phyloP scores from a whole-genome alignment of 1,140 invertebrate genomes.

The Hycleus phaleratus region DNA sequence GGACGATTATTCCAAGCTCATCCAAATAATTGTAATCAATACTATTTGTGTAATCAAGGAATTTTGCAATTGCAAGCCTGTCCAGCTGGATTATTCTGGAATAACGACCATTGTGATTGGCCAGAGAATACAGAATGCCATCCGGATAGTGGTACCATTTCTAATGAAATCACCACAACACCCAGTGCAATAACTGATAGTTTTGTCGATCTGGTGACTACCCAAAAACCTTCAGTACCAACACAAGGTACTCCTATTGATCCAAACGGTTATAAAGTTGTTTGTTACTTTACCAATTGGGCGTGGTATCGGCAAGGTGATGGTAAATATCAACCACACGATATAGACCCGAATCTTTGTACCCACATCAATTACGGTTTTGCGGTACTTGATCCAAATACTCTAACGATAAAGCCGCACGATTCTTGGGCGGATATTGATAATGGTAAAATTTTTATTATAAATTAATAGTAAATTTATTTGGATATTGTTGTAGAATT shows the following conservation, averaged over 20 bases:
- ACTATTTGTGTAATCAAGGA: constrained; percentile 71
- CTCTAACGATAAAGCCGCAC: constrained; percentile 50
- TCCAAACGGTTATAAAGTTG: constrained; percentile 48
- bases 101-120: constrained; percentile 71
- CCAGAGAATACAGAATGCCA: constrained; percentile 60
- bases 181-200: constrained; percentile 10
- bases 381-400: constrained; percentile 52
- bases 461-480: neutral
- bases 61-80: constrained; percentile 57
- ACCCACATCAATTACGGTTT: constrained; percentile 71
- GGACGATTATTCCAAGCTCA: constrained; percentile 55
- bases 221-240: neutral
- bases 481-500: constrained; percentile 42
- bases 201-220: neutral
- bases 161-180: constrained; percentile 15
- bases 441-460: constrained; percentile 44
- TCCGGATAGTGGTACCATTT: constrained; percentile 27
- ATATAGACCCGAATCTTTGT: constrained; percentile 59
- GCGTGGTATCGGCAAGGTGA: constrained; percentile 59
- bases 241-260: constrained; percentile 1
- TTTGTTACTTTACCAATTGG: constrained; percentile 73
- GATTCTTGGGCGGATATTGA: constrained; percentile 60
- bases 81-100: constrained; percentile 66
- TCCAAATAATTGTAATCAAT: constrained; percentile 65
- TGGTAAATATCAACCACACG: constrained; percentile 56